These are phyloP conservation scores for Drosophila maculinotata DNA, from an alignment of 2,888 invertebrate genomes.

Conservation along the genomic window DNA sequence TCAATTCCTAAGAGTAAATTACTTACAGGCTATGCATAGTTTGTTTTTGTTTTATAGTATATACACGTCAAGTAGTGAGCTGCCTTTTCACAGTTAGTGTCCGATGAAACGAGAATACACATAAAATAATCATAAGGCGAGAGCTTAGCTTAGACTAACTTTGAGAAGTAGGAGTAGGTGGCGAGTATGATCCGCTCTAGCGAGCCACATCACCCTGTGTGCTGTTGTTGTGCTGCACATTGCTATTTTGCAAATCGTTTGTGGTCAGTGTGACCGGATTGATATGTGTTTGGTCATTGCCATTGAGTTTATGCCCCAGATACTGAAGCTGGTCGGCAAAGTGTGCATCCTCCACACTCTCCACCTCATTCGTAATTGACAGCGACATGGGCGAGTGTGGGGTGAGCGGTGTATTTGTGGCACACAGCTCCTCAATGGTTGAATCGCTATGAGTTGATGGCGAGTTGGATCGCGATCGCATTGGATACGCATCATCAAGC, in stretches of 20 bases:
- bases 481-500: constrained; percentile 71
- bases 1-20: constrained; percentile 44
- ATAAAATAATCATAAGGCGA: constrained; percentile 32
- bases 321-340: constrained; percentile 75
- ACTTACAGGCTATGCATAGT: constrained; percentile 57
- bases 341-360: constrained; percentile 68
- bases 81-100: constrained; percentile 31
- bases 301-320: constrained; percentile 72
- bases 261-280: constrained; percentile 58
- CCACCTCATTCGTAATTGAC: constrained; percentile 55
- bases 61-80: constrained; percentile 60
- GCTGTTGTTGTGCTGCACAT: constrained; percentile 34
- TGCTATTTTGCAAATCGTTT: constrained; percentile 67
- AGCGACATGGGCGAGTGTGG: constrained; percentile 65
- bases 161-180: constrained; percentile 16
- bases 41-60: constrained; percentile 24
- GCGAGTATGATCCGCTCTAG: constrained; percentile 15
- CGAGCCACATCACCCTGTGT: constrained; percentile 29
- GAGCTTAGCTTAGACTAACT: constrained; percentile 37
- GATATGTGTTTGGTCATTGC: constrained; percentile 49
- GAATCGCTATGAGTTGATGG: constrained; percentile 70
- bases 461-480: constrained; percentile 68
- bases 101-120: constrained; percentile 16
- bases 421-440: constrained; percentile 67
- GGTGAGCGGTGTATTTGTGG: constrained; percentile 56